phyloP scores from a whole-genome alignment of 2,797 vertebrate genomes.

The Vultur gryphus region DNA sequence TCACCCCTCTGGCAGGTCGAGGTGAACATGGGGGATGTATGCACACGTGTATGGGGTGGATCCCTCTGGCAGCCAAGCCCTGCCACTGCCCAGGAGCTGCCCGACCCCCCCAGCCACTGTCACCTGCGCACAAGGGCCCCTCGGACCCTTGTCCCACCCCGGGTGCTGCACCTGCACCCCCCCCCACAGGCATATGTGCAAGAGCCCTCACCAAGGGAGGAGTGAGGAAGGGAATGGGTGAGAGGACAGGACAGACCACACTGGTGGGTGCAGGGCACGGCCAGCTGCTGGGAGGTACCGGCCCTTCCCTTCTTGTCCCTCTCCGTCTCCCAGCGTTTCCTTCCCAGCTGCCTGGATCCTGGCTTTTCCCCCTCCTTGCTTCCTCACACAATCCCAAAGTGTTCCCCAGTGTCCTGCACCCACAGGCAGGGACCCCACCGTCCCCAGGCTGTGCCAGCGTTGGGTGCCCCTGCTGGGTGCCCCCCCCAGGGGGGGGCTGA shows the following conservation, averaged over 20 bases:
- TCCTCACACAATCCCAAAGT: background rate
- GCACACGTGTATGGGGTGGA: background rate
- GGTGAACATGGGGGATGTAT: background rate
- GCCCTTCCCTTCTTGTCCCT: background rate
- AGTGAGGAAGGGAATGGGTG: background rate
- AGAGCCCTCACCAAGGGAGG: background rate
- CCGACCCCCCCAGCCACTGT: background rate
- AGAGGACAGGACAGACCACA: background rate
- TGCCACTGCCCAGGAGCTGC: background rate
- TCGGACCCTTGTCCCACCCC: background rate
- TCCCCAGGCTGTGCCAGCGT: background rate
- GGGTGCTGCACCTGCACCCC: background rate
- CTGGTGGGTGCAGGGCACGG: background rate
- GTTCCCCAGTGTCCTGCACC: background rate
- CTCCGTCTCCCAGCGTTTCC: background rate
- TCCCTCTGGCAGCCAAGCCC: background rate
- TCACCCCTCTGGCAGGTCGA: background rate
- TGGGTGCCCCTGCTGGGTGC: background rate
- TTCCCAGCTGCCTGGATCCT: background rate
- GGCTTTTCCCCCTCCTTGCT: background rate
- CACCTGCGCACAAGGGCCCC: background rate
- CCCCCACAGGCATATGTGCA: rapidly evolving
- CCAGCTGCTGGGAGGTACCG: background rate
- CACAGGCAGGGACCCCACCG: rapidly evolving
- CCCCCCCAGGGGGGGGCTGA: background rate